Conservation (phyloP, 2,797 vertebrate genomes). For the Artibeus lituratus region DNA sequence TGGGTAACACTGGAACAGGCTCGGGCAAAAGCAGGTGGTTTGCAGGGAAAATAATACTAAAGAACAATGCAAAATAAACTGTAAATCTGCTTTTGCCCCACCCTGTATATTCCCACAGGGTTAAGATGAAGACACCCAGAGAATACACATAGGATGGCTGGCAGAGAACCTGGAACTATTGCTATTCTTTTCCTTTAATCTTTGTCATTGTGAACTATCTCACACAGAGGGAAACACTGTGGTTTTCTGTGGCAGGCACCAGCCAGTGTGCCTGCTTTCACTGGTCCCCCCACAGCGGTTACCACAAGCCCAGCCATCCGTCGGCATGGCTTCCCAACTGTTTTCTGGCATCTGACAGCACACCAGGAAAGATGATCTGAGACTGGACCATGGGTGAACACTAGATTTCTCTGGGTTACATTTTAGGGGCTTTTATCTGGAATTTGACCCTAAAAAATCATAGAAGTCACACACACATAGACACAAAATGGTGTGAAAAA, state of each 20-base stretch:
- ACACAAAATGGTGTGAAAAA: not conserved
- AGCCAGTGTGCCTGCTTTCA: not conserved
- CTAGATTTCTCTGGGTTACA: not conserved
- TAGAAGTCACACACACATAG: not conserved
- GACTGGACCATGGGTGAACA: not conserved
- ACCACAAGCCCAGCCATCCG: not conserved
- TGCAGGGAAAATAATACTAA: too few relatives aligned
- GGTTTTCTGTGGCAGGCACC: not conserved
- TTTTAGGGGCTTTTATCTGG: not conserved
- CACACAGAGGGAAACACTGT: fast-evolving
- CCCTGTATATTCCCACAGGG: not conserved
- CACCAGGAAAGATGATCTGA: not conserved
- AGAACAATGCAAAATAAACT: not conserved
- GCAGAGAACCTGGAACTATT: not conserved
- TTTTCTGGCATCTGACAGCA: not conserved
- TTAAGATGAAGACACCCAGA: not conserved
- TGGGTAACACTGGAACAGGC: not conserved
- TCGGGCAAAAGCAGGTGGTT: not conserved
- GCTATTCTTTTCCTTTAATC: not conserved
- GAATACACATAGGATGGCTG: not conserved
- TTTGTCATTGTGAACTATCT: not conserved
- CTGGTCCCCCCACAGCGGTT: not conserved
- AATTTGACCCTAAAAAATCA: not conserved
- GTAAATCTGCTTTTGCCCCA: not conserved
- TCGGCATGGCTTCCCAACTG: not conserved